Percentiles rank a stretch among this genome's conserved stretches.
phyloP scores from a whole-genome alignment of 1,140 invertebrate genomes.

The Paracyclopina nana region DNA sequence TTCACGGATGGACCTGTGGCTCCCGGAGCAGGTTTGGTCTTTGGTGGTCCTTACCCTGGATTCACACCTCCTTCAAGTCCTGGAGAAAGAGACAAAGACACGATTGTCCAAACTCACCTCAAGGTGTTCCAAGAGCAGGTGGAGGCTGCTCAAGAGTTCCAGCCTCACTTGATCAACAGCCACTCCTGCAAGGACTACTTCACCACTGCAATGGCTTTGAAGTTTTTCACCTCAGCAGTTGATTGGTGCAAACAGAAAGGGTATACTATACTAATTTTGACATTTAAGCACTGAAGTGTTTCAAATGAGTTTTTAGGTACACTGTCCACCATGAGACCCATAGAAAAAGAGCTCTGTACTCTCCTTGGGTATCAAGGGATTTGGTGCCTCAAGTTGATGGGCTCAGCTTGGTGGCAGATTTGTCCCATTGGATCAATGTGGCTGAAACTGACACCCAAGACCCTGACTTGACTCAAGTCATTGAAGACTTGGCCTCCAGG shows the following conservation, averaged over 20 bases:
- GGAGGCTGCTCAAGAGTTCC: constrained; percentile 3
- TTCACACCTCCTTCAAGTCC: constrained; percentile 1
- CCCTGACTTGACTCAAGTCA: constrained; percentile 2
- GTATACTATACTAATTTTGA: neutral
- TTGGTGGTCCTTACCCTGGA: constrained; percentile 9
- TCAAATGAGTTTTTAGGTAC: too few species aligned
- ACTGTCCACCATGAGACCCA: constrained; percentile 11
- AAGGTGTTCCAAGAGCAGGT: constrained; percentile 6
- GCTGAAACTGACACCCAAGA: constrained; percentile 1
- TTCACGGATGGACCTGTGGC: constrained; percentile 5
- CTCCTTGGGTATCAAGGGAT: constrained; percentile 1
- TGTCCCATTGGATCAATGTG: constrained; percentile 16
- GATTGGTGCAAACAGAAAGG: constrained; percentile 9
- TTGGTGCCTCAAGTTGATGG: constrained; percentile 3
- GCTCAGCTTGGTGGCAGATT: constrained; percentile 5
- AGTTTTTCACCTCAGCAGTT: constrained; percentile 7
- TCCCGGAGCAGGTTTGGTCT: constrained; percentile 4
- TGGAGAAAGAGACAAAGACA: constrained; percentile 10
- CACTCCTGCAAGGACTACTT: constrained; percentile 13
- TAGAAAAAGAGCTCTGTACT: constrained; percentile 7
- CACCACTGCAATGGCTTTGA: constrained; percentile 2
- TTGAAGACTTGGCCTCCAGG: constrained; percentile 7
- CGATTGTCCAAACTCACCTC: neutral
- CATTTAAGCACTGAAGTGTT: neutral
- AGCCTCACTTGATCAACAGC: neutral